Base-by-base conservation (phyloP, 2,113 vertebrate species). In the Oncorhynchus mykiss region DNA sequence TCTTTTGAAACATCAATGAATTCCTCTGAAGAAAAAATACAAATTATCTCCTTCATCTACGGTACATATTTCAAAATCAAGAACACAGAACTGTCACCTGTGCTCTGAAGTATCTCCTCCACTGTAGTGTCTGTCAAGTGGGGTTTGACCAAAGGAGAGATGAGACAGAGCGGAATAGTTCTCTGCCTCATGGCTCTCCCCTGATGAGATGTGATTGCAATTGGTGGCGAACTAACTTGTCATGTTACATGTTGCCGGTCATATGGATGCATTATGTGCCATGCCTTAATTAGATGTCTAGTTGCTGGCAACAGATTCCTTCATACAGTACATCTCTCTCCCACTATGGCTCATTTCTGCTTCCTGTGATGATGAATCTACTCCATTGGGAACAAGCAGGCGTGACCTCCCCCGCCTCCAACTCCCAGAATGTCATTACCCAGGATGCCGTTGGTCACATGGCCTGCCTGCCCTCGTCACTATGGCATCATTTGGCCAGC, bases 281-380 rank as follows among this genome's bases (percentile, higher is more conserved):
- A 82, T 34, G 73, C 13, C 18, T 77, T 89, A 88, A 88, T 88
- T 86, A 78, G 76, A 62, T 72, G 80, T 89, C 82, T 72, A 54
- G 14, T 4, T 54, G 45, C 73, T 85, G 75, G 76, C 73, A 80
- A 45, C 72, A 70, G 70, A 80, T 71, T 82, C 69, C 72, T 72
- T 67, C 73, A 67, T 78, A 66, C 39, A 45, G 39, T 45, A 12
- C 76, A 80, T 80, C 13, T 67, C 18, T 77, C 25, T 1, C 29
- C 59, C 34, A 71, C 49, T 9, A 9, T 34, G 6, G 2, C 49
- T 74, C 25, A 5, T 18, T 54, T 16, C 39, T 45, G 39, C 9
- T 12, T 45, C 39, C 65, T 67, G 60, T 77, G 71, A 78, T 60
- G 31, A 69, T 45, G 72, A 71, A 71, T 82, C 20, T 20, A 31